phyloP scores from a whole-genome alignment of 2,113 vertebrate species.

The Podarcis raffonei region DNA sequence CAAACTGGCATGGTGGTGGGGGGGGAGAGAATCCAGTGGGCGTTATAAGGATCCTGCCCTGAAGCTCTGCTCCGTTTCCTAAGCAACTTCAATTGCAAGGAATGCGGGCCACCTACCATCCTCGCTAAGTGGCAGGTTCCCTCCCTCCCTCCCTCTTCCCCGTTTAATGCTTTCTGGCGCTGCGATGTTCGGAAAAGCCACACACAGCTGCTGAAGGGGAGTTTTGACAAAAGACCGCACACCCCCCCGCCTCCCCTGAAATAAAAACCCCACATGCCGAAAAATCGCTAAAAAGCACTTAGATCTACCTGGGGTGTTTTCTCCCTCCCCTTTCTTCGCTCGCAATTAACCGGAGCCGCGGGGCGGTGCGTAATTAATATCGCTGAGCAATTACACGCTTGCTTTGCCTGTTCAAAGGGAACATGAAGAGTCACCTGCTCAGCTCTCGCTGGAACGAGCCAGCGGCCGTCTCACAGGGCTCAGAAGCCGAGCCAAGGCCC shows the following conservation, averaged over 20 bases:
- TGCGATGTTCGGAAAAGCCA: rapidly evolving
- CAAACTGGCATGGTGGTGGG: neutral
- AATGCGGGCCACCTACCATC: neutral
- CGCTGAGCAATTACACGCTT: constrained; percentile 31
- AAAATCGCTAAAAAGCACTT: neutral
- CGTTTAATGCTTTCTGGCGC: neutral
- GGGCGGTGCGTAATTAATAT: constrained; percentile 54
- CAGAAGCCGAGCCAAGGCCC: neutral
- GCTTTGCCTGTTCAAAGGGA: constrained; percentile 59
- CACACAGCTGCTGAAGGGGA: constrained; percentile 9
- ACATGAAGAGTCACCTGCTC: constrained; percentile 35
- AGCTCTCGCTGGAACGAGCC: constrained; percentile 40
- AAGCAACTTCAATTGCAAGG: neutral
- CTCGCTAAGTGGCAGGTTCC: neutral
- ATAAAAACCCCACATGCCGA: no score
- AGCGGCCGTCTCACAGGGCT: neutral
- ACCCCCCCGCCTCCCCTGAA: neutral
- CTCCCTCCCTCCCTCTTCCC: neutral
- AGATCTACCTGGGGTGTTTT: constrained; percentile 24
- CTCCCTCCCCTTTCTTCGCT: constrained; percentile 48
- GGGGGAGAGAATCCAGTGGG: neutral
- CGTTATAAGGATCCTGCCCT: neutral
- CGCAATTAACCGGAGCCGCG: constrained; percentile 38
- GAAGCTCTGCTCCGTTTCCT: constrained; percentile 9
- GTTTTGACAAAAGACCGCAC: constrained; percentile 32